Evolutionary conservation across 2,888 invertebrate species (phyloP).

Genomic region (Gastracanthus pulcherrimus): DNA sequence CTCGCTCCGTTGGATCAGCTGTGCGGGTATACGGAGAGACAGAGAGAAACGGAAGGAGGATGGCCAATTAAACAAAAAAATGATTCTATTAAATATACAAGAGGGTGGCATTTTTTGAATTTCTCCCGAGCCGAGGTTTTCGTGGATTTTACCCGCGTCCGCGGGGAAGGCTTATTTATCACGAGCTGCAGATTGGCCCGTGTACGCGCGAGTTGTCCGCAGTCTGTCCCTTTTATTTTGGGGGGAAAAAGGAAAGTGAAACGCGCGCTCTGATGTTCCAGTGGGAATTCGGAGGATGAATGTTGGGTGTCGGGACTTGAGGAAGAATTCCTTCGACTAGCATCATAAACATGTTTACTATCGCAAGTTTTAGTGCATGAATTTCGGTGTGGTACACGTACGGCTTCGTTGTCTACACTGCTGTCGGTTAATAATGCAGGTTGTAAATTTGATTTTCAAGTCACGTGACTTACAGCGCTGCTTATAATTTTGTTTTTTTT

Average conservation of each 20-base stretch:
- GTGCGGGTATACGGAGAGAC: too few relatives aligned
- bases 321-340: background rate
- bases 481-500: background rate
- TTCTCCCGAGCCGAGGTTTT: slow-evolving; percentile 18
- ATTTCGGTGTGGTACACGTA: background rate
- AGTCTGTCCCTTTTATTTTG: background rate
- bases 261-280: background rate
- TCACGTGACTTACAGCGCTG: background rate
- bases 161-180: slow-evolving; percentile 30
- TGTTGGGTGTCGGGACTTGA: background rate
- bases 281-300: background rate
- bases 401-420: background rate
- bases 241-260: background rate
- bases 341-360: slow-evolving; percentile 18
- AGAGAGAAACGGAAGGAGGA: background rate
- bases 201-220: too few relatives aligned
- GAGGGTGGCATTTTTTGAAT: slow-evolving; percentile 32
- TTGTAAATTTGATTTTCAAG: background rate
- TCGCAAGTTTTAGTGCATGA: background rate
- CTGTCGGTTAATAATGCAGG: background rate
- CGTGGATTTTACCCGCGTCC: background rate
- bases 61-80: slow-evolving; percentile 51
- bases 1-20: background rate
- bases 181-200: too few relatives aligned
- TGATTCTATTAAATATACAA: slow-evolving; percentile 50